A percentile compares a stretch with the other conserved stretches of the same genome.
These are phyloP conservation scores for Amphiprion clarkii DNA, from an alignment of 2,797 vertebrate genomes.

Conservation along the genomic window DNA sequence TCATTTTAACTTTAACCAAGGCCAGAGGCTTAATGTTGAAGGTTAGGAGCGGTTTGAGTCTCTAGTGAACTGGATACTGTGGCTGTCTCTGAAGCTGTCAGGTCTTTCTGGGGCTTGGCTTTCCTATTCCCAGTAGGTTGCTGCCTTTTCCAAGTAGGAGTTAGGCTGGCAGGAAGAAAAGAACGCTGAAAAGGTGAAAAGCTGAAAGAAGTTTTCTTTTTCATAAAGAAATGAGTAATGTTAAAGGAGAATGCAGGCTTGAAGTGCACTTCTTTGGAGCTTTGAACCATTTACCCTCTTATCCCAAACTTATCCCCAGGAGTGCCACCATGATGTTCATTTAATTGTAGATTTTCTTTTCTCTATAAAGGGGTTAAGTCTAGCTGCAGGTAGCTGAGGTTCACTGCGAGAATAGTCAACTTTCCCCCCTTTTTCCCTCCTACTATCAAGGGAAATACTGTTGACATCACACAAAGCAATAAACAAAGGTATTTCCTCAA, in stretches of 20 bases:
- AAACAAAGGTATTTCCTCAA: conserved; percentile 50
- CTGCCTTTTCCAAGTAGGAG: conserved; percentile 75
- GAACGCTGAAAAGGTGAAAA: conserved; percentile 71
- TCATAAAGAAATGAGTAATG: conserved; percentile 67
- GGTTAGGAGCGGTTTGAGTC: conserved; percentile 69
- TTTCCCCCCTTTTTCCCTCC: conserved; percentile 33
- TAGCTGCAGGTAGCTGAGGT: conserved; percentile 51
- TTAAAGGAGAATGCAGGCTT: conserved; percentile 74
- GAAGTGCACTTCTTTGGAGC: conserved; percentile 72
- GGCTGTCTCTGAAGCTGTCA: conserved; percentile 77
- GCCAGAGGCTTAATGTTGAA: conserved; percentile 72
- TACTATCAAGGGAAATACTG: conserved; percentile 48
- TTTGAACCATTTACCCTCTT: conserved; percentile 72
- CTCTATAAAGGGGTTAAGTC: conserved; percentile 37
- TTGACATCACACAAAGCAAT: conserved; percentile 55
- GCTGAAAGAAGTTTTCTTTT: conserved; percentile 53
- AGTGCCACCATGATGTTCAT: conserved; percentile 61
- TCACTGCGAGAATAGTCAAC: conserved; percentile 29
- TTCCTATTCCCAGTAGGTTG: conserved; percentile 81
- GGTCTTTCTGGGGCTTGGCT: conserved; percentile 78
- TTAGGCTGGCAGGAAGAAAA: conserved; percentile 72
- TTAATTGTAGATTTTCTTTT: conserved; percentile 69
- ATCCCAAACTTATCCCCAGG: conserved; percentile 67
- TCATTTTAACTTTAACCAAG: conserved; percentile 71
- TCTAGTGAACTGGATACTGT: conserved; percentile 75